A percentile compares a stretch with the other conserved stretches of the same genome.
These are phyloP conservation scores for Rambutsinella grinnellia DNA, from an alignment of 2,888 invertebrate genomes.

Conservation along the genomic window DNA sequence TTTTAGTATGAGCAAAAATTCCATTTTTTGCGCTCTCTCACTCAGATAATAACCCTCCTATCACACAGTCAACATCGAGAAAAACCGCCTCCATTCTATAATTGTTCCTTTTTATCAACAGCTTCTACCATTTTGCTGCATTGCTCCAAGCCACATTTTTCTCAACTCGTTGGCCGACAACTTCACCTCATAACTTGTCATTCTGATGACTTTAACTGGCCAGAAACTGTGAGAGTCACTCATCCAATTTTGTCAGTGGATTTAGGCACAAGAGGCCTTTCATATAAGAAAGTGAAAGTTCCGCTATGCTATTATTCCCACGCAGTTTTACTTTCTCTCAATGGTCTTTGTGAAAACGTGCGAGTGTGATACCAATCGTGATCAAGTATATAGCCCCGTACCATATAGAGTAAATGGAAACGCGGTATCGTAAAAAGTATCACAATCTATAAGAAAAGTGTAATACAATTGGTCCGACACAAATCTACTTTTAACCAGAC, in stretches of 20 bases:
- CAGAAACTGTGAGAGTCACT: slow-evolving; percentile 59
- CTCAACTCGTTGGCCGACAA: slow-evolving; percentile 19
- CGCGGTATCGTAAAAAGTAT: slow-evolving; percentile 15
- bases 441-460: slow-evolving; percentile 20
- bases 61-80: too few species aligned
- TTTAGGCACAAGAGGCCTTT: slow-evolving; percentile 42
- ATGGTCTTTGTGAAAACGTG: too few species aligned
- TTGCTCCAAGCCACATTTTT: slow-evolving; percentile 12
- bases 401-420: background rate
- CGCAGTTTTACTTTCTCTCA: background rate
- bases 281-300: too few species aligned
- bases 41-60: too few species aligned
- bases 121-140: slow-evolving; percentile 17
- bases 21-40: too few species aligned
- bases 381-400: background rate
- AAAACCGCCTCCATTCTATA: too few species aligned
- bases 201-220: slow-evolving; percentile 60
- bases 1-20: too few species aligned
- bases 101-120: too few species aligned
- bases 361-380: too few species aligned
- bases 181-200: slow-evolving; percentile 61
- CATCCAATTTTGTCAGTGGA: slow-evolving; percentile 60
- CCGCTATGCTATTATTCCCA: background rate
- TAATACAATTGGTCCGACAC: slow-evolving; percentile 25
- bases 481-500: slow-evolving; percentile 46